These are phyloP conservation scores for Drosophila yooni DNA, from an alignment of 2,888 invertebrate species.

Conservation along the genomic window DNA sequence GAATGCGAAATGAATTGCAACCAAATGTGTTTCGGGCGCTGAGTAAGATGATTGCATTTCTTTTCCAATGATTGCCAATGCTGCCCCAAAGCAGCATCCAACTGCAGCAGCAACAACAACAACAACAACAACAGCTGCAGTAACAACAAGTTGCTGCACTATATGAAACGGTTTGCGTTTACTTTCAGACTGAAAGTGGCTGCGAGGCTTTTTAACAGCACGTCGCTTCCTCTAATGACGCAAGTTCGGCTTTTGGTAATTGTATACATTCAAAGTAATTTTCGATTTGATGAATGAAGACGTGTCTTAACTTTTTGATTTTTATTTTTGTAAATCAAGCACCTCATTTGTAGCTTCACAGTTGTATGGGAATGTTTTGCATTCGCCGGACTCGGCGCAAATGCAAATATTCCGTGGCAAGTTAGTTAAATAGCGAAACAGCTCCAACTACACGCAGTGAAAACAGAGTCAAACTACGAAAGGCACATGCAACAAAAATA, in stretches of 20 bases:
- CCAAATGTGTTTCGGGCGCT: constrained; percentile 54
- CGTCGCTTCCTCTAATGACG: constrained; percentile 1
- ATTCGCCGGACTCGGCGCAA: background rate
- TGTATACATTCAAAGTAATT: background rate
- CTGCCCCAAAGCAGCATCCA: constrained; percentile 55
- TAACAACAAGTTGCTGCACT: constrained; percentile 9
- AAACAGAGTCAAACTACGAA: constrained; percentile 35
- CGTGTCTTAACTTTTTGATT: background rate
- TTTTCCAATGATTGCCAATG: constrained; percentile 71
- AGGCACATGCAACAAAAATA: constrained; percentile 36
- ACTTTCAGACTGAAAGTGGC: background rate
- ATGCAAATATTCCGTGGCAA: background rate
- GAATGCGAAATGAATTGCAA: constrained; percentile 74
- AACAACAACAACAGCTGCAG: background rate
- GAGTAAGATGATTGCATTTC: constrained; percentile 77
- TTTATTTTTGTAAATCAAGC: background rate
- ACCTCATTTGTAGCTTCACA: background rate
- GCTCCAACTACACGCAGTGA: constrained; percentile 19
- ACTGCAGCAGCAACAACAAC: background rate
- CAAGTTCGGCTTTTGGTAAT: constrained; percentile 4
- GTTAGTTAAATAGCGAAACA: constrained; percentile 23
- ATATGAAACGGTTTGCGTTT: constrained; percentile 6
- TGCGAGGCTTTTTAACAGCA: background rate
- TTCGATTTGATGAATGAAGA: constrained; percentile 2
- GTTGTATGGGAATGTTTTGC: background rate